Conservation (phyloP, 2,888 invertebrate species). For the Corbicula japonica region DNA sequence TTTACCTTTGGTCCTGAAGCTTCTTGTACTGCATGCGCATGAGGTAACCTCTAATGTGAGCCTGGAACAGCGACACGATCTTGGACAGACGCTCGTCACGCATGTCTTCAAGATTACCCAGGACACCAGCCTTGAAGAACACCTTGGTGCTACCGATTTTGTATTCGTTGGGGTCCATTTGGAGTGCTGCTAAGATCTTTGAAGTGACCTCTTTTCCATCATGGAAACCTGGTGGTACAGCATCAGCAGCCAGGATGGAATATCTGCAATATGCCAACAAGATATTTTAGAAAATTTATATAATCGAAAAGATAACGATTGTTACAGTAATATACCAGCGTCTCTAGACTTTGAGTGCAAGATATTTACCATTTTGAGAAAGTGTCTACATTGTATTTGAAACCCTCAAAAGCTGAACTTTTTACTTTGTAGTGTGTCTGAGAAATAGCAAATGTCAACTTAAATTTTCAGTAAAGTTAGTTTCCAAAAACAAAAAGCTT, state of each 20-base stretch:
- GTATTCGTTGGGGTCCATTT: constrained; percentile 97
- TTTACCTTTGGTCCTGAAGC: constrained; percentile 96
- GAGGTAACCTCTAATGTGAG: constrained; percentile 96
- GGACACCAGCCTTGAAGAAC: constrained; percentile 99
- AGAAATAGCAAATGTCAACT: no score
- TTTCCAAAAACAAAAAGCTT: no score
- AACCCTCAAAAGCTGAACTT: no score
- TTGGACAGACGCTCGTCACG: constrained; percentile 99
- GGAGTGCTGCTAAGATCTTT: constrained; percentile 87
- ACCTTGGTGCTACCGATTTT: constrained; percentile 99
- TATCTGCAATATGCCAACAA: constrained; percentile 89
- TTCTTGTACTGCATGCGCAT: constrained; percentile 94
- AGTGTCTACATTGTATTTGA: no score
- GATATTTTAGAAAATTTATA: no score
- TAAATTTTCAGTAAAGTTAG: no score
- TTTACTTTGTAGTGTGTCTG: no score
- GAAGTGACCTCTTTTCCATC: constrained; percentile 90
- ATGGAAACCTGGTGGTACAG: constrained; percentile 87
- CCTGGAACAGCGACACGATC: constrained; percentile 96
- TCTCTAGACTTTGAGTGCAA: no score
- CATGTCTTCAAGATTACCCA: constrained; percentile 99
- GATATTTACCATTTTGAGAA: no score
- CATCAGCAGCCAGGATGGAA: constrained; percentile 99
- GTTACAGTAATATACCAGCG: no score
- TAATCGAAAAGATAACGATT: no score